Conservation (phyloP, 2,888 invertebrate genomes). For the Apantesis nais region DNA sequence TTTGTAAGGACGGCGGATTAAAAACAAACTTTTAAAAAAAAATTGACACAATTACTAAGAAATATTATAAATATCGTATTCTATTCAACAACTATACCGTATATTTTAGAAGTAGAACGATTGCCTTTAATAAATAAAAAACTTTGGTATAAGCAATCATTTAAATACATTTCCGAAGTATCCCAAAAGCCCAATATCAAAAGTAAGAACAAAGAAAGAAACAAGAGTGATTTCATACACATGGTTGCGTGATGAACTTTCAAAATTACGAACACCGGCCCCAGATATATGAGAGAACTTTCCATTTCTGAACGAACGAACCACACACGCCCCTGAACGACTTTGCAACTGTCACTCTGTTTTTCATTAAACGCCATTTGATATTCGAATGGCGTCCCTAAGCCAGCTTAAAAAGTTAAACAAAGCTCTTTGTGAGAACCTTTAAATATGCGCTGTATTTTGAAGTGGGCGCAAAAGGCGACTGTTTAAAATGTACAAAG, state of each 20-base stretch:
- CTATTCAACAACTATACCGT: too few species aligned
- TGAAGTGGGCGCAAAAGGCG: constrained; percentile 71
- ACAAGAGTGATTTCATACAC: constrained; percentile 34
- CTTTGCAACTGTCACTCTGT: constrained; percentile 22
- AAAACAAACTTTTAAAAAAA: not conserved
- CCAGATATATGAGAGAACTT: constrained; percentile 15
- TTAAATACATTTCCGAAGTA: constrained; percentile 2
- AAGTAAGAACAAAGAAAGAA: constrained; percentile 18
- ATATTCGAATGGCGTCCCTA: constrained; percentile 54
- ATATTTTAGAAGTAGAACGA: too few species aligned
- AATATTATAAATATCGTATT: not conserved
- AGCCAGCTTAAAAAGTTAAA: constrained; percentile 72
- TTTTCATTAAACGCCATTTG: constrained; percentile 46
- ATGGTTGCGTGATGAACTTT: constrained; percentile 29
- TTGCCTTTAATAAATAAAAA: not conserved
- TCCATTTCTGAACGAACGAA: constrained; percentile 14
- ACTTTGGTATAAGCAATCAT: not conserved
- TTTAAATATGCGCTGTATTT: constrained; percentile 80
- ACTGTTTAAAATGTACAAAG: constrained; percentile 80
- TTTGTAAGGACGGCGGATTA: not conserved
- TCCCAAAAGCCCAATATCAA: constrained; percentile 1
- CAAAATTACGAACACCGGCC: constrained; percentile 33
- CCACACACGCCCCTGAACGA: constrained; percentile 19
- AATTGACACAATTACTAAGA: not conserved
- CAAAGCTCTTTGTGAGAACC: constrained; percentile 72